These are phyloP conservation scores for Acanthosepion pharaonis DNA, from an alignment of 2,888 invertebrate species.

Conservation along the genomic window DNA sequence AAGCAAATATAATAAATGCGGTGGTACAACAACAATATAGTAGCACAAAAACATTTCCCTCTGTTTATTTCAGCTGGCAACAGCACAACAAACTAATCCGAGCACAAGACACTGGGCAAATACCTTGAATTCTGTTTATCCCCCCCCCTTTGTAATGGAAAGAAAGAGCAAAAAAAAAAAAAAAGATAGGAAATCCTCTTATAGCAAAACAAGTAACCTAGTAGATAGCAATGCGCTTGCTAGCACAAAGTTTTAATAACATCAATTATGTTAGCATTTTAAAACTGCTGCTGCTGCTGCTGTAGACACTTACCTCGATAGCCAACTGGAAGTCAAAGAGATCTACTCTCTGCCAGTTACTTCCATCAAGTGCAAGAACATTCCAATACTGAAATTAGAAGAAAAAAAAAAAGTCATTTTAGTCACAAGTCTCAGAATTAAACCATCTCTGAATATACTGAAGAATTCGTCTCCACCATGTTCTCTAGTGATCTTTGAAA, in stretches of 20 bases:
- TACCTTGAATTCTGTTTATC: too few species aligned
- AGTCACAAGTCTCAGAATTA: neutral
- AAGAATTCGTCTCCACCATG: neutral
- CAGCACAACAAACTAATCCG: too few species aligned
- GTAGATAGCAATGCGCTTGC: too few species aligned
- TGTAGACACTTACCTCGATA: slow-evolving; percentile 85
- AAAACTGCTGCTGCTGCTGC: neutral
- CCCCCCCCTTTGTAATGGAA: too few species aligned
- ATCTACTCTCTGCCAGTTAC: slow-evolving; percentile 99
- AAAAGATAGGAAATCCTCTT: too few species aligned
- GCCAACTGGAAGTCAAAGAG: slow-evolving; percentile 98
- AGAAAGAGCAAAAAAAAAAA: too few species aligned
- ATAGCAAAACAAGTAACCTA: too few species aligned
- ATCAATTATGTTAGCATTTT: neutral
- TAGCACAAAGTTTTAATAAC: neutral
- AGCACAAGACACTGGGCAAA: too few species aligned
- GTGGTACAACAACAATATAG: too few species aligned
- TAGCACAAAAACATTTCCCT: too few species aligned
- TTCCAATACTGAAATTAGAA: slow-evolving; percentile 88
- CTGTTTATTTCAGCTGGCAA: too few species aligned
- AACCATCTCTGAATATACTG: neutral
- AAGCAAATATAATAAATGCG: too few species aligned
- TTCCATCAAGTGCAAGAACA: slow-evolving; percentile 96
- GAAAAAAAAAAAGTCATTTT: neutral
- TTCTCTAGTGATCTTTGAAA: neutral